Evolutionary conservation across 37 sponge, comb jelly and placozoan genomes (phyloP).

Genomic region (Mnemiopsis leidyi): DNA sequence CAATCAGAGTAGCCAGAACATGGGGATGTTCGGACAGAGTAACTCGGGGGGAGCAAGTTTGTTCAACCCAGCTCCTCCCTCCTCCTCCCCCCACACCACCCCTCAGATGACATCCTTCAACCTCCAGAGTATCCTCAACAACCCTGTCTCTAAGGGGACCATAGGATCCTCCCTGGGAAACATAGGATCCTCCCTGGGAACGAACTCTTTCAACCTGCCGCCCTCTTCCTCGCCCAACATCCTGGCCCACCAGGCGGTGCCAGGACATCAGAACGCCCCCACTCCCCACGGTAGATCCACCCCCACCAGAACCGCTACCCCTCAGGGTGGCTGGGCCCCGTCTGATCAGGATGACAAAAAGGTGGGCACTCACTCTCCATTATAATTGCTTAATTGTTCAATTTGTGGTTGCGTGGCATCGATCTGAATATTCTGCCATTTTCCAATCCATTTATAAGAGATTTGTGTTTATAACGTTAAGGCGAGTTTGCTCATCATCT

Average conservation of each 20-base stretch:
- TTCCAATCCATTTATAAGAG: too few species aligned
- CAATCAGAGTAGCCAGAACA: neutral
- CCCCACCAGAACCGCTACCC: constrained; percentile 9
- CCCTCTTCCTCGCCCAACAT: constrained; percentile 21
- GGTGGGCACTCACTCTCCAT: too few species aligned
- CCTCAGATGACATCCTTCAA: constrained; percentile 31
- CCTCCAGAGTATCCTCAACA: constrained; percentile 41
- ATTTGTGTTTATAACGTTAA: too few species aligned
- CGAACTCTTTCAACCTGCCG: neutral
- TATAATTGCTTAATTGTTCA: too few species aligned
- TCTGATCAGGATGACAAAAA: neutral
- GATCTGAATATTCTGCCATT: too few species aligned
- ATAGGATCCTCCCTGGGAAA: constrained; percentile 4
- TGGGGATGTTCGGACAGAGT: constrained; percentile 46
- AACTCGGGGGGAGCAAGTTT: neutral
- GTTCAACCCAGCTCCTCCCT: constrained; percentile 19
- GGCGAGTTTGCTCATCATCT: too few species aligned
- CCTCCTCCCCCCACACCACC: neutral
- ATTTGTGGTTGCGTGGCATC: too few species aligned
- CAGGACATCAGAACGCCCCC: neutral
- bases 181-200: constrained; percentile 30
- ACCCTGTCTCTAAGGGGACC: neutral
- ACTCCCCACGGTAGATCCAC: constrained; percentile 2
- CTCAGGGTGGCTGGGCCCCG: constrained; percentile 23
- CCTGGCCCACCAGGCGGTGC: neutral